A percentile compares a stretch with the other conserved stretches of the same genome.
phyloP scores from a whole-genome alignment of 2,888 invertebrate genomes.

The Nemapogon koenigi region DNA sequence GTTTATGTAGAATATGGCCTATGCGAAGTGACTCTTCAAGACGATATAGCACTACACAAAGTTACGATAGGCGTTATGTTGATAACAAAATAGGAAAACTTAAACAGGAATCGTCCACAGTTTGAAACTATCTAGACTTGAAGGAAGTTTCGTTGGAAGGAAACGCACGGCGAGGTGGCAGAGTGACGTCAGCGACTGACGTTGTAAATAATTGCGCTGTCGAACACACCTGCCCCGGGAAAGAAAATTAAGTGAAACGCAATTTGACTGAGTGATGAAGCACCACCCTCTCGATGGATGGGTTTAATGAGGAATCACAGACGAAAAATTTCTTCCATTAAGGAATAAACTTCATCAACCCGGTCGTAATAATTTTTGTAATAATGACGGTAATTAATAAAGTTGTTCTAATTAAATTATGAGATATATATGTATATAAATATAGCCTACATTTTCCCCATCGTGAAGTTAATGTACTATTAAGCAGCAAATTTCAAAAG shows the following conservation, averaged over 20 bases:
- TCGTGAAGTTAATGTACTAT: not conserved
- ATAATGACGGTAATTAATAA: not conserved
- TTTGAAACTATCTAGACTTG: conserved; percentile 45
- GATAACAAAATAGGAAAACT: conserved; percentile 30
- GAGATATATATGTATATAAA: not conserved
- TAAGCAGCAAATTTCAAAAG: too few relatives aligned
- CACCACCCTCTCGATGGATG: conserved; percentile 48
- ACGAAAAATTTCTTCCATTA: conserved; percentile 49
- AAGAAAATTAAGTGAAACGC: conserved; percentile 65
- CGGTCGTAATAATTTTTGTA: too few relatives aligned
- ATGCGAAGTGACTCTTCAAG: conserved; percentile 13
- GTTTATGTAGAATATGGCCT: too few relatives aligned
- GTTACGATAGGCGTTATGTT: conserved; percentile 25
- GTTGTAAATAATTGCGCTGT: conserved; percentile 65
- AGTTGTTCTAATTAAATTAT: not conserved
- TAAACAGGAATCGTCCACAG: conserved; percentile 32
- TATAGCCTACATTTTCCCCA: not conserved
- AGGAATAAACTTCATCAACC: too few relatives aligned
- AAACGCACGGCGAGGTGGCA: conserved; percentile 26
- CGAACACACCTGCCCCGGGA: conserved; percentile 62
- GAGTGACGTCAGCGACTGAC: conserved; percentile 51
- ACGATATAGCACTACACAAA: conserved; percentile 23
- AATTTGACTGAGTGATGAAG: conserved; percentile 65
- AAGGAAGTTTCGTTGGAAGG: conserved; percentile 35
- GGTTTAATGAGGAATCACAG: conserved; percentile 58